Evolutionary conservation across 2,113 vertebrate species (phyloP).

Genomic region (Phainopepla nitens): DNA sequence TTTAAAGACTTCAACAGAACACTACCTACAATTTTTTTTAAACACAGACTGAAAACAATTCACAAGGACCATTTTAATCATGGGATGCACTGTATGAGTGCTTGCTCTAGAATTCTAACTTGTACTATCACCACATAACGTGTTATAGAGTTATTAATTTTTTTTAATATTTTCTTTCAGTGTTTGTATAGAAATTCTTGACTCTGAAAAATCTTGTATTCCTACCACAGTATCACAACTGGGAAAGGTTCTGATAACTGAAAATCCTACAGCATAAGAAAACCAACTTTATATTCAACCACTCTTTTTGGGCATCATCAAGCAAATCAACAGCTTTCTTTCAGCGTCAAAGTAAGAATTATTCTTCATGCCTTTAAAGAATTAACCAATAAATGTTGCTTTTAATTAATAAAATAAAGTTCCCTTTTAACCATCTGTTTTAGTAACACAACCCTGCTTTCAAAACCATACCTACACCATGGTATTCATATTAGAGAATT

Average conservation of each 20-base stretch:
- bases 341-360: background rate
- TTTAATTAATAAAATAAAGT: background rate
- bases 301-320: background rate
- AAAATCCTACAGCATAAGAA: background rate
- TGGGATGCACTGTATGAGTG: background rate
- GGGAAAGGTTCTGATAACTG: background rate
- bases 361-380: background rate
- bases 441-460: background rate
- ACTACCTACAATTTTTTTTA: background rate
- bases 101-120: background rate
- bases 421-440: background rate
- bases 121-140: background rate
- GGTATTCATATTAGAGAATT: background rate
- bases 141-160: background rate
- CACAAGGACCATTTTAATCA: background rate
- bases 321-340: background rate
- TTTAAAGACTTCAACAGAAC: constrained; percentile 10
- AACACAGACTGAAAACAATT: background rate
- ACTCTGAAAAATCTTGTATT: background rate
- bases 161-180: background rate
- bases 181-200: background rate
- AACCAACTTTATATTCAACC: background rate
- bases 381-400: background rate
- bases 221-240: background rate
- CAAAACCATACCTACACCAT: background rate